Percentiles rank a stretch among this genome's conserved stretches.
phyloP scores from a whole-genome alignment of 2,113 vertebrate genomes.

The Apus apus region DNA sequence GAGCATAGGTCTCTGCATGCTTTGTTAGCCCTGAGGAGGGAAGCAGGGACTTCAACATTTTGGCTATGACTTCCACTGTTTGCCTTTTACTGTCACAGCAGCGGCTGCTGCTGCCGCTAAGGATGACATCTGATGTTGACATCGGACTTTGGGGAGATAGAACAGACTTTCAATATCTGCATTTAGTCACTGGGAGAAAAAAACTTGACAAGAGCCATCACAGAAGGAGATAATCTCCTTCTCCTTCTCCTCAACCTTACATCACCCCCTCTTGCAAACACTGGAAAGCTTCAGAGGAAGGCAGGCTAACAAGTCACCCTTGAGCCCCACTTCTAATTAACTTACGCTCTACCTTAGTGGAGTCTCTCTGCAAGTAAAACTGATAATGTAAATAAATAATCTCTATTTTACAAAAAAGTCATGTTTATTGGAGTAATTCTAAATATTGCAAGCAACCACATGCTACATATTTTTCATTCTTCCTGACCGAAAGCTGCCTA shows the following conservation, averaged over 20 bases:
- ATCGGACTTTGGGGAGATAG: constrained; percentile 56
- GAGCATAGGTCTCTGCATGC: constrained; percentile 55
- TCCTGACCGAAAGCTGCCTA: background rate
- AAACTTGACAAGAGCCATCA: constrained; percentile 28
- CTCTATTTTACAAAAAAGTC: background rate
- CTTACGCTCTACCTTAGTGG: background rate
- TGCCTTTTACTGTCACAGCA: constrained; percentile 71
- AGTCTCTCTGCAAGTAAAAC: background rate
- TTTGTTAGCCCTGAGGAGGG: constrained; percentile 66
- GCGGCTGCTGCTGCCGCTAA: constrained; percentile 41
- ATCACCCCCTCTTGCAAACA: background rate
- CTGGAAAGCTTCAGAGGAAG: background rate
- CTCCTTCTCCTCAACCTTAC: background rate
- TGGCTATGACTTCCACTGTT: constrained; percentile 53
- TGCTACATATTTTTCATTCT: constrained; percentile 6
- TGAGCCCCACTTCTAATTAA: background rate
- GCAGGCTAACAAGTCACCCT: background rate
- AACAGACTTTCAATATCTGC: constrained; percentile 42
- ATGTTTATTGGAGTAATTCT: background rate
- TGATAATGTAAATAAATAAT: constrained; percentile 7
- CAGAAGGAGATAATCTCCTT: background rate
- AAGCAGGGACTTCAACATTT: constrained; percentile 71
- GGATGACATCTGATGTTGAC: constrained; percentile 64
- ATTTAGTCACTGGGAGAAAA: constrained; percentile 54
- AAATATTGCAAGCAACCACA: background rate